These are phyloP conservation scores for Callosobruchus maculatus DNA, from an alignment of 2,888 invertebrate genomes.

Conservation along the genomic window DNA sequence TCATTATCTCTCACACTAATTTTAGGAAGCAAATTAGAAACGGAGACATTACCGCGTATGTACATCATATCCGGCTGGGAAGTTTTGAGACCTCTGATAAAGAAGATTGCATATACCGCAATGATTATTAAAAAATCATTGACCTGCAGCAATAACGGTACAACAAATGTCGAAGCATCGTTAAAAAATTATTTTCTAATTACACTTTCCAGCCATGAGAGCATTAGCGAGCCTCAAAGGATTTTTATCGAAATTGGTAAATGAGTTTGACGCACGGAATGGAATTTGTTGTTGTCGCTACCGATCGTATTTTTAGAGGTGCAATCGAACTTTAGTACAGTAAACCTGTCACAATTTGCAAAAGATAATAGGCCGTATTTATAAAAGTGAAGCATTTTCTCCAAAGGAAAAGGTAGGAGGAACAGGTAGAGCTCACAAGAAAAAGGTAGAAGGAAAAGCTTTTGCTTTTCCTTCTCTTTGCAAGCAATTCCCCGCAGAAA, in stretches of 20 bases:
- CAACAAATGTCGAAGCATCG: background rate
- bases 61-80: background rate
- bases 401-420: too few relatives aligned
- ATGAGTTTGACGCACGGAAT: background rate
- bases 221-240: background rate
- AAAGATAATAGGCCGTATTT: too few relatives aligned
- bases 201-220: background rate
- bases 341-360: too few relatives aligned
- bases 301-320: background rate
- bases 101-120: background rate
- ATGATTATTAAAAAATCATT: background rate
- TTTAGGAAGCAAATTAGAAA: background rate
- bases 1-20: background rate
- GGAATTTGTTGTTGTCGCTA: too few relatives aligned
- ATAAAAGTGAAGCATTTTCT: too few relatives aligned
- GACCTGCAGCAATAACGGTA: background rate
- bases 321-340: too few relatives aligned
- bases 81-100: background rate
- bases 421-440: too few relatives aligned
- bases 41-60: background rate
- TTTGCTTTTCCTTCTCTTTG: too few relatives aligned
- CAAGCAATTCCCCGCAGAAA: too few relatives aligned
- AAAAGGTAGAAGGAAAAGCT: too few relatives aligned
- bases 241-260: background rate
- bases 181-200: background rate